Conservation (phyloP, 2,888 invertebrate genomes). For the Rapana venosa region DNA sequence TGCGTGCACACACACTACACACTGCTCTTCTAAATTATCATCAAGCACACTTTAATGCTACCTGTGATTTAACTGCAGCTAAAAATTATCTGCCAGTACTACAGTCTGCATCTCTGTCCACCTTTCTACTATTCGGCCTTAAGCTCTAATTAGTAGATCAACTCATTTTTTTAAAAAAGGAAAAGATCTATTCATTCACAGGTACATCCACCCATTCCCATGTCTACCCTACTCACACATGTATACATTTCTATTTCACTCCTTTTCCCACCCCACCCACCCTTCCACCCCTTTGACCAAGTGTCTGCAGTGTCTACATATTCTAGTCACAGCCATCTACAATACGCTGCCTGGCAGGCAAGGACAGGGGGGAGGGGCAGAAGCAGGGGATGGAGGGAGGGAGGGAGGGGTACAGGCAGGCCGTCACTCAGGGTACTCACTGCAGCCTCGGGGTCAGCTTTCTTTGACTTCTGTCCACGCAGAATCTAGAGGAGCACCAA, state of each 20-base stretch:
- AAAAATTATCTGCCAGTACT: too few species aligned
- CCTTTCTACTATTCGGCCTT: too few species aligned
- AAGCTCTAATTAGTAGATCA: too few species aligned
- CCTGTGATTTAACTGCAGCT: too few species aligned
- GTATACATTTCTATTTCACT: background rate
- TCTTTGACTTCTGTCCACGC: slow-evolving; percentile 20
- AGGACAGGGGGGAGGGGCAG: slow-evolving; percentile 1
- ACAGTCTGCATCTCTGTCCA: too few species aligned
- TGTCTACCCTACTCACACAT: background rate
- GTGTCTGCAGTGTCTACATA: background rate
- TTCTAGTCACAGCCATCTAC: background rate
- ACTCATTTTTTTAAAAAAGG: too few species aligned
- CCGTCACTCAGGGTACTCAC: slow-evolving; percentile 25
- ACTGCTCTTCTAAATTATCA: too few species aligned
- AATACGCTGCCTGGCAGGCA: background rate
- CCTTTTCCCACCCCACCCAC: background rate
- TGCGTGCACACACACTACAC: background rate
- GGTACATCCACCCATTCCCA: too few species aligned
- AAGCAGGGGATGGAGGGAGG: background rate
- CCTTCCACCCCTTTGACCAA: background rate
- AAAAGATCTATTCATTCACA: too few species aligned
- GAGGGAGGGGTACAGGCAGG: slow-evolving; percentile 6
- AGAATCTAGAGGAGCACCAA: slow-evolving; percentile 38
- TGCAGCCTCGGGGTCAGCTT: background rate
- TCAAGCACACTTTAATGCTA: too few species aligned